Base-by-base conservation (phyloP, 2,888 invertebrate genomes). In the Herminia tarsipennalis region DNA sequence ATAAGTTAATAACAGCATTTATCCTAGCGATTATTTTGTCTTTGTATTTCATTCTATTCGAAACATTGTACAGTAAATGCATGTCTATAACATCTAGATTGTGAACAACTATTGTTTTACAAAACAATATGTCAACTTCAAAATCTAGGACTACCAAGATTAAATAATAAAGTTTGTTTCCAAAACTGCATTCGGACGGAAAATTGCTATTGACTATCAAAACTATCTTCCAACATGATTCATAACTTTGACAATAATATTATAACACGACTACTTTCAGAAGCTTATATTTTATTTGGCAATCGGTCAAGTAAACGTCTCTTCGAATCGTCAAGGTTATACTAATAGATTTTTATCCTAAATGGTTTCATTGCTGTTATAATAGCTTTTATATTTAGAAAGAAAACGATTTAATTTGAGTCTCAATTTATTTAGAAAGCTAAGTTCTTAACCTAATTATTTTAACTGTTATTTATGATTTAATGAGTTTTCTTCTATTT, bases 211-310 rank as follows among this genome's bases (percentile, higher is more conserved):
- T 33, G 42, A 50, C 48, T 53, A 43, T 48, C 50, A 42, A 32
- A 12, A 36, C 22, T 29, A 40, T 28, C 16, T 30, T 21, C 38
- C 62, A 68, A 73, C 69, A 41, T 69, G 71, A 74, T 64, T 73
- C 74, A 78, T 65, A 55, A 59, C 58, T 60, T 48, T 47, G 37
- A 22, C 34, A 48, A 50, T 60, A 53, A 41, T 51, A 49, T 48
- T 52, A 42, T 50, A 54, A 62, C 45, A 40, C 51, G 44, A 59
- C 56, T 60, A 63, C 52, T 61, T 68, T 56, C 42, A 51, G 58
- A 62, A 72, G 73, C 67, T 76, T 78, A 81, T 82, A 83, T 86
- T 84, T 81, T 76, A 74, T 78, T 86, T 86, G 86, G 86, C 85
- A 81, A 75, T 61, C 50, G 58, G 63, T 83, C 84, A 85, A 80